These are phyloP conservation scores for Menidia menidia DNA, from an alignment of 2,797 vertebrate species.

Conservation along the genomic window DNA sequence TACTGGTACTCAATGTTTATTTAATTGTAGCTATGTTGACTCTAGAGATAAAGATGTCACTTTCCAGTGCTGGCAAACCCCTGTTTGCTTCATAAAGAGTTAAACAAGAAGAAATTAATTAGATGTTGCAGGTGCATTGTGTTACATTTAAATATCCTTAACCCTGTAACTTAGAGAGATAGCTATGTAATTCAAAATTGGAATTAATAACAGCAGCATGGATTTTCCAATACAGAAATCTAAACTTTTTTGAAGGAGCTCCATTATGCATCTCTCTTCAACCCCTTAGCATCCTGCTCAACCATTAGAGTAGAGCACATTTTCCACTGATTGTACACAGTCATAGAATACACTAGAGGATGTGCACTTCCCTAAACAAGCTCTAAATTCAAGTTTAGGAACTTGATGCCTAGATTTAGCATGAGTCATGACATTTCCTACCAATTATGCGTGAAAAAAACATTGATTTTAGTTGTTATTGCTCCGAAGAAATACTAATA, in stretches of 20 bases:
- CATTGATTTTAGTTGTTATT: too few species aligned
- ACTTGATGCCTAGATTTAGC: too few species aligned
- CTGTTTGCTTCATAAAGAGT: slow-evolving; percentile 49
- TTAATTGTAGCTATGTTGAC: slow-evolving; percentile 60
- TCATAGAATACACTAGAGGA: too few species aligned
- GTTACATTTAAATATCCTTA: slow-evolving; percentile 9
- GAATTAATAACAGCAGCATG: not conserved
- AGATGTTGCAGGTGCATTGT: not conserved
- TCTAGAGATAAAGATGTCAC: slow-evolving; percentile 34
- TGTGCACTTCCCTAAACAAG: too few species aligned
- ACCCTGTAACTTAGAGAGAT: not conserved
- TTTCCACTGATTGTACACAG: too few species aligned
- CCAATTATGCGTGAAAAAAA: too few species aligned
- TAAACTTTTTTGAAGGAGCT: not conserved
- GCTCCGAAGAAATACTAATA: too few species aligned
- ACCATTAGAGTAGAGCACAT: too few species aligned
- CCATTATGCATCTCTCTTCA: not conserved
- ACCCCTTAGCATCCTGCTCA: too few species aligned
- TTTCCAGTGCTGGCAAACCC: slow-evolving; percentile 24
- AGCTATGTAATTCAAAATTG: not conserved
- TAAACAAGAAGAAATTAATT: slow-evolving; percentile 3
- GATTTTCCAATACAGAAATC: not conserved
- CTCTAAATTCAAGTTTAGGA: too few species aligned
- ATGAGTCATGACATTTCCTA: too few species aligned
- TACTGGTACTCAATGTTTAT: slow-evolving; percentile 26